Conservation (phyloP, 2,113 vertebrate species). For the rat (Rattus norvegicus) region DNA sequence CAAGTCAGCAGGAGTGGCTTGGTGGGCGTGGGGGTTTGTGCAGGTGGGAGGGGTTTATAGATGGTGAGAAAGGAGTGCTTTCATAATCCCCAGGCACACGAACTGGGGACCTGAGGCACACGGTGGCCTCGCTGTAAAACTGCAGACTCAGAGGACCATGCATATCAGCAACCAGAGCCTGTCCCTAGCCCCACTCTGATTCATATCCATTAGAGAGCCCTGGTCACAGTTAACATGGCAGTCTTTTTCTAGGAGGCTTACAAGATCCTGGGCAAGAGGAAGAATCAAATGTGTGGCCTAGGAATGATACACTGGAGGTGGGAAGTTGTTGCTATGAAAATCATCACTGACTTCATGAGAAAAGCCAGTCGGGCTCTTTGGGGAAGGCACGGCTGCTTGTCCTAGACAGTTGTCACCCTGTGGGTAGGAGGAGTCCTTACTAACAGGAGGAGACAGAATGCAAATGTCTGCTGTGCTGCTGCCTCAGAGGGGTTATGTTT, state of each 20-base stretch:
- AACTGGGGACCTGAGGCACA: not conserved
- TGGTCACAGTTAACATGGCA: not conserved
- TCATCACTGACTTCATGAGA: not conserved
- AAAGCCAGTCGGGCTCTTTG: slow-evolving; percentile 30
- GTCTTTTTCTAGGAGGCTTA: not conserved
- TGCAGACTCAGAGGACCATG: rapidly evolving
- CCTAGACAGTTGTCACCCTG: not conserved
- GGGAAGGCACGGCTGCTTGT: not conserved
- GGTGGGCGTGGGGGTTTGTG: not conserved
- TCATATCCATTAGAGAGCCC: too few species aligned
- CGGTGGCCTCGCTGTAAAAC: rapidly evolving
- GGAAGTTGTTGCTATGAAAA: not conserved
- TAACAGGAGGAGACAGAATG: too few species aligned
- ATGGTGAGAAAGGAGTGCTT: not conserved
- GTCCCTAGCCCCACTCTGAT: not conserved
- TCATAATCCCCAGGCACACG: not conserved
- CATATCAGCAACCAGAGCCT: rapidly evolving
- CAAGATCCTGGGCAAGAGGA: not conserved
- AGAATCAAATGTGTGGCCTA: not conserved
- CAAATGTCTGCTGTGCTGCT: not conserved
- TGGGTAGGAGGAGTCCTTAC: not conserved
- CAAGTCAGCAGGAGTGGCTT: not conserved
- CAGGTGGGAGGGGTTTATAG: not conserved
- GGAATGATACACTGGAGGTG: not conserved
- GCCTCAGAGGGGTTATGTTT: not conserved